phyloP scores from a whole-genome alignment of 2,797 vertebrate species.

The Melanitta fusca region DNA sequence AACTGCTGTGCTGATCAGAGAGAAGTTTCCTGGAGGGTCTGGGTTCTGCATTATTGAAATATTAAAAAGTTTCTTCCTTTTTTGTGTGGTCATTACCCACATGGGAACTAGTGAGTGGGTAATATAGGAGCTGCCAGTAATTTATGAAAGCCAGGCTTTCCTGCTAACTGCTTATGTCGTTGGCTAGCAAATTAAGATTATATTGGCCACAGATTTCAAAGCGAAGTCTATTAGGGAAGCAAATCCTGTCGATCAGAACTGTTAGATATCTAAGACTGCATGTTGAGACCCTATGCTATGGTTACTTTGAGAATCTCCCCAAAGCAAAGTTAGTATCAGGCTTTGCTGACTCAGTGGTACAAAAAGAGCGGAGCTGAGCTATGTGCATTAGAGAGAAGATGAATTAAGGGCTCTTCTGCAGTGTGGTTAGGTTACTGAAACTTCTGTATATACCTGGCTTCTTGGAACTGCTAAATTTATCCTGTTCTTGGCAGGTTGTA shows the following conservation, averaged over 20 bases:
- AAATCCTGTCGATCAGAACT: not conserved
- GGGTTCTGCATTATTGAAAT: not conserved
- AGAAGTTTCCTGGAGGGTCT: not conserved
- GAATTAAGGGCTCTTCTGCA: not conserved
- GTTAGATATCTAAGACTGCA: not conserved
- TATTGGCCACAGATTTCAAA: not conserved
- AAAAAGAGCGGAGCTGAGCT: not conserved
- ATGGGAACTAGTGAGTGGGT: not conserved
- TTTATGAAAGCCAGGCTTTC: not conserved
- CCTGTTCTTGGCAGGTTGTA: not conserved
- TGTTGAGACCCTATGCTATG: not conserved
- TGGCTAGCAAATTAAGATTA: not conserved
- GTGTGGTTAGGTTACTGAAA: not conserved
- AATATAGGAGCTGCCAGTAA: not conserved
- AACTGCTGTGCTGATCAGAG: not conserved
- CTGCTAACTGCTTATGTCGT: not conserved
- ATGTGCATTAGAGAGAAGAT: not conserved
- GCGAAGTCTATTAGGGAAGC: not conserved
- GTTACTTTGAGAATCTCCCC: not conserved
- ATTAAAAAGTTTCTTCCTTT: accelerated
- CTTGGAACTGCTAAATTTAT: not conserved
- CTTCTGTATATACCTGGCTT: not conserved
- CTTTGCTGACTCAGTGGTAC: not conserved
- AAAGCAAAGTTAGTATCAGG: not conserved
- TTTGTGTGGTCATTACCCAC: not conserved